Evolutionary conservation across 2,888 invertebrate species (phyloP), one percentile per base, ranked within the genome.

Genomic region (Diaprepes abbreviatus): DNA sequence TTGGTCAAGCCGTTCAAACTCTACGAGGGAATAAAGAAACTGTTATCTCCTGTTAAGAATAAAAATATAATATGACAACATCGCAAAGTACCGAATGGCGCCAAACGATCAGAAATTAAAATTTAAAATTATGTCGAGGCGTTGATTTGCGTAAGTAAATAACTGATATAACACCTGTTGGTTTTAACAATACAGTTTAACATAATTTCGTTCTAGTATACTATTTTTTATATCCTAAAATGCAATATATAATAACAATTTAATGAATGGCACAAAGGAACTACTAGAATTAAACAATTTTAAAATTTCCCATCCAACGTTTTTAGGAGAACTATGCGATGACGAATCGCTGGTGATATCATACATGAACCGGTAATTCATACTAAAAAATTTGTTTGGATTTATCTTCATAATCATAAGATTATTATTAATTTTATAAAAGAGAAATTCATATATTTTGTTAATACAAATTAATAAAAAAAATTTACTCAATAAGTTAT

Each of bases 51-150:
- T 5, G 24, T 5, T 3, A 24, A 5, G 5, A 24, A 24, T 4
- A 24, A 3, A 24, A 21, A n/a, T 2, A 17, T 10, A 17, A 59
- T n/a, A 9, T 7, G 62, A 21, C 62, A 62, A 62, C 50, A 24
- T 5, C 1, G 62, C 28, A 48, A 31, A 24, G 14, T 12, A 2
- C 0, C 2, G 12, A 1, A 33, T 60, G 60, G 62, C 62, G 52
- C 50, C 50, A 62, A 62, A 50, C 21, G 31, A 12, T 3, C 10
- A 2, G 5, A 40, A 59, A 59, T 28, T 59, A 43, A 43, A 59
- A 59, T 17, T 43, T 16, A 43, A 59, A 33, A 43, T 31, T 50
- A 31, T 40, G 40, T 35, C 35, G 24, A 58, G 24, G 28, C 21
- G 31, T 33, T 59, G 28, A 45, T 28, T 50, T 28, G 19, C 24